Base-by-base conservation (phyloP, 2,797 vertebrate species). In the Hybognathus amarus region DNA sequence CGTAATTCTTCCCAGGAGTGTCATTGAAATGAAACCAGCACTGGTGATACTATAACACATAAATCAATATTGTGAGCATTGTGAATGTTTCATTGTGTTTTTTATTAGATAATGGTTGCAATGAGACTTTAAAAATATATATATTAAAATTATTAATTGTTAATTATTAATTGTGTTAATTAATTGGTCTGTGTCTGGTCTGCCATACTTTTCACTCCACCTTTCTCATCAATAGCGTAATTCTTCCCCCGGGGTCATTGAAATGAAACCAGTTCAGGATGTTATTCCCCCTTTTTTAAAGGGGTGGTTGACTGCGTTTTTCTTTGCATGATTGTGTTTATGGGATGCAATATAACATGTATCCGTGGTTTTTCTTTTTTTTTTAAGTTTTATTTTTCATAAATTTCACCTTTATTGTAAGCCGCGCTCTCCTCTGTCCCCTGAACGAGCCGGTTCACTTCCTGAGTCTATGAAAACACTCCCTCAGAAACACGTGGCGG, bases 151-250 rank as follows among this genome's bases (percentile, higher is more conserved):
- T 0, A 50, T 71, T 20, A 33, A 33, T 33, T 33, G 30, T 33
- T 33, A 33, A 33, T 33, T 33, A 33, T 33, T 33, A 33, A 33
- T 33, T 33, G 18, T 52, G 18, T 52, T 75, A 45, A 75, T 54
- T 74, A 22, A 74, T 38, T 38, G 73, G 52, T 40, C 56, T 24
- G 45, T 64, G 24, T 80, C 42, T 66, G 83, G 73, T 40, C 75
- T 71, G 75, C 64, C 80, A 86, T 89, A 85, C 85, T 80, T 85
- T 85, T 63, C n/a, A 27, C 70, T 59, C 56, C 10, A 38, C 66
- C 82, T 38, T 84, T 80, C 83, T 79, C 52, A 27, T 85, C 45
- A 79, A 84, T 56, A 69, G 80, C 33, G 76, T 85, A 68, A 68
- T 87, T 85, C 76, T 82, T 77, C 64, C 83, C 63, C 52, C 18